These are phyloP conservation scores for Gulo gulo DNA, from an alignment of 2,113 vertebrate species.

Conservation along the genomic window DNA sequence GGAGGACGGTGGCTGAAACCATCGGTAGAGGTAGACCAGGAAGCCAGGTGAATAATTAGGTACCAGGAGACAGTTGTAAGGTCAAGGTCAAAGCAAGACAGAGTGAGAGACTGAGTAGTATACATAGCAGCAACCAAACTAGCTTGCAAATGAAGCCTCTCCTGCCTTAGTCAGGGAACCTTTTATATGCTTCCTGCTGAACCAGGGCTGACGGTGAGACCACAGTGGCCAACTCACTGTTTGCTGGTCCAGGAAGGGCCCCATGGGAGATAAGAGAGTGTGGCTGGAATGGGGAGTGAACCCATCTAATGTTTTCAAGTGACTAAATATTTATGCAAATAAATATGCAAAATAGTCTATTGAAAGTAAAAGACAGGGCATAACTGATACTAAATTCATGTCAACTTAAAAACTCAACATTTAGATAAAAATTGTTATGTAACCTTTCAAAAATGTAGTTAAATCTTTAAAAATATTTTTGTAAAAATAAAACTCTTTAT, in stretches of 20 bases:
- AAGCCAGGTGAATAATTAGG: background rate
- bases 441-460: background rate
- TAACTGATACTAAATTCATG: background rate
- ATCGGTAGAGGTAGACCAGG: background rate
- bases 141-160: background rate
- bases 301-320: background rate
- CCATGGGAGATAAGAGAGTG: background rate
- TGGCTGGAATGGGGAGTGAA: background rate
- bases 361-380: slow-evolving; percentile 6
- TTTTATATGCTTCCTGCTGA: background rate
- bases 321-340: background rate
- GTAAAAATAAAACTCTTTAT: background rate
- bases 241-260: background rate
- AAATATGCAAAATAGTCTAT: background rate
- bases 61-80: background rate
- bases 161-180: background rate
- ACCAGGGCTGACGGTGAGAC: background rate
- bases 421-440: background rate
- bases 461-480: slow-evolving; percentile 27
- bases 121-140: background rate
- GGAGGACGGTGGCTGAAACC: background rate
- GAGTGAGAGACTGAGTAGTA: background rate
- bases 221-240: background rate
- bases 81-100: background rate
- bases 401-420: background rate